Evolutionary conservation across 2,797 vertebrate genomes (phyloP), one percentile per base, ranked within the genome.

Genomic region (Neosilurus mollespiculum): DNA sequence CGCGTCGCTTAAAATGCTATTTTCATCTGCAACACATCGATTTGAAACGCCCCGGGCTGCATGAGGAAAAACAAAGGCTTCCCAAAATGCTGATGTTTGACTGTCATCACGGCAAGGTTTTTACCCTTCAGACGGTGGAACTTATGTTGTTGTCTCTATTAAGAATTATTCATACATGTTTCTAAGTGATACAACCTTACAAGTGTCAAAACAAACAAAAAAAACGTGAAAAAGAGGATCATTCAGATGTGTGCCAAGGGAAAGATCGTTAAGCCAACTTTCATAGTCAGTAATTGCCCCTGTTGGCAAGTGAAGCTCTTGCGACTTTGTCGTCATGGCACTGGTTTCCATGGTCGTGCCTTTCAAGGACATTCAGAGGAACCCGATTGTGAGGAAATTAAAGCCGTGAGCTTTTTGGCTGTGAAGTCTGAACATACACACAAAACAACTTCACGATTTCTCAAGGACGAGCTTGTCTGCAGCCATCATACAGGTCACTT

Each of bases 291-390:
- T 54, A 20, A 24, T 64, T 78, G 76, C 77, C 85, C 84, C 84
- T 69, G 77, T 85, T 80, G 83, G 84, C 82, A 84, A 67, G 24
- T 71, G 76, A 77, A 84, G 49, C 53, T 24, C 62, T 43, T 64
- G 79, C 83, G 76, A 84, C 80, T 59, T 78, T 64, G 84, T 80
- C 70, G 83, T 81, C 69, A 82, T 82, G 82, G 81, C 82, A 85
- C 83, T 71, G 71, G 85, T 87, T 88, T 88, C 85, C 87, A 88
- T 82, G 84, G 83, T 82, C 84, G 20, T 43, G 20, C 70, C 81
- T 81, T 81, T 67, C 66, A n/a, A 80, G 69, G 30, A 56, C 79
- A 77, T 80, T 65, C 76, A 81, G 84, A 58, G 75, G 37, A 71
- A 64, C 85, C 75, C 82, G 81, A 77, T 71, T 56, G 72, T 85